Evolutionary conservation across 2,888 invertebrate genomes (phyloP).

Genomic region (Sesamia inferens): DNA sequence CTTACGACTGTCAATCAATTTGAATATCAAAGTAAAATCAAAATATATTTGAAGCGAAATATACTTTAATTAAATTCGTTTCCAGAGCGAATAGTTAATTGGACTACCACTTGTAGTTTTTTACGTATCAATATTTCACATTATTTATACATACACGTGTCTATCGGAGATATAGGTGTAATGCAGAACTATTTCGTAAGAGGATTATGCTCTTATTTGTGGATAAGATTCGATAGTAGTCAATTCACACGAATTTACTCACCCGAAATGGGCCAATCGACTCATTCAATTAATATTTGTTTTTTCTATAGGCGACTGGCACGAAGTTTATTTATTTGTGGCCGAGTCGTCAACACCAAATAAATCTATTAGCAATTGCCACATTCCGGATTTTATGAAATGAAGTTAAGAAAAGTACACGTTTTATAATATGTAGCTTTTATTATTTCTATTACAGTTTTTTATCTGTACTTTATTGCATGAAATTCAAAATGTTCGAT

Average conservation of each 20-base stretch:
- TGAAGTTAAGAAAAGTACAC: neutral
- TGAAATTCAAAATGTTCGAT: neutral
- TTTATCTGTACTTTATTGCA: neutral
- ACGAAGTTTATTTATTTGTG: neutral
- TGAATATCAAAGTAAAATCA: constrained; percentile 18
- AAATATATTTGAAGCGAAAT: constrained; percentile 11
- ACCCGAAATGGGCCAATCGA: neutral
- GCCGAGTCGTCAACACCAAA: neutral
- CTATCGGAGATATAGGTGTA: constrained; percentile 53
- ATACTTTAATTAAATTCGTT: constrained; percentile 4
- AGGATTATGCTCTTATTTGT: constrained; percentile 29
- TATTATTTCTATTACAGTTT: neutral
- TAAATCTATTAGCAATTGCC: neutral
- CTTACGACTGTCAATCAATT: constrained; percentile 28
- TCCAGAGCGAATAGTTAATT: neutral
- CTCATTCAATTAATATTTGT: neutral
- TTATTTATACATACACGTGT: constrained; percentile 40
- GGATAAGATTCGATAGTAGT: neutral
- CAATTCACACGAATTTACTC: neutral
- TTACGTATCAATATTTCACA: constrained; percentile 16
- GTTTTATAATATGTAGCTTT: neutral
- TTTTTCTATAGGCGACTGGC: neutral
- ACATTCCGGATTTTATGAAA: neutral
- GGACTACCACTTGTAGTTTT: neutral
- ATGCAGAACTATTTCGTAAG: constrained; percentile 62